A percentile compares a stretch with the other conserved stretches of the same genome.
Conservation (phyloP, 1,140 invertebrate genomes). For the Papilio aristodemus region DNA sequence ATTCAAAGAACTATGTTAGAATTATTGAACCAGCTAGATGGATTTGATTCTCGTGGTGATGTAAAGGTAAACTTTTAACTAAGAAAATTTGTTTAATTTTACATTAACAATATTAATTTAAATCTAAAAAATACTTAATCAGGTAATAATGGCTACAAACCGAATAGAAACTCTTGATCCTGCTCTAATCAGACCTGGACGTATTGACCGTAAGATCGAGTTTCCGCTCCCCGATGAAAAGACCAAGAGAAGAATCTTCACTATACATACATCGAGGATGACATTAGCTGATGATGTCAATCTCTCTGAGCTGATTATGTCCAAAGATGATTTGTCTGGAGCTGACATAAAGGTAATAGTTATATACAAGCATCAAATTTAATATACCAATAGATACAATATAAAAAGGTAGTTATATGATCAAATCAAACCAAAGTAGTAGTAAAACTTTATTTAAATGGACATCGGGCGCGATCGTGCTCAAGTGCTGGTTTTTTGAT, state of each 20-base stretch:
- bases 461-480: too few species aligned
- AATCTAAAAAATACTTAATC: slow-evolving; percentile 27
- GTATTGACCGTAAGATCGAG: slow-evolving; percentile 99
- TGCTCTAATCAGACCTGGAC: slow-evolving; percentile 97
- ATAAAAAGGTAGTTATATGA: too few species aligned
- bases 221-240: slow-evolving; percentile 99
- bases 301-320: slow-evolving; percentile 98
- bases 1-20: slow-evolving; percentile 99
- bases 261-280: slow-evolving; percentile 99
- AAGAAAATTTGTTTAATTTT: neutral
- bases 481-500: too few species aligned
- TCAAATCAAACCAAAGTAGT: too few species aligned
- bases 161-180: slow-evolving; percentile 99
- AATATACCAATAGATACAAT: too few species aligned
- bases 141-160: slow-evolving; percentile 99
- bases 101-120: too few species aligned
- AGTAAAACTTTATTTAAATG: too few species aligned
- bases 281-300: slow-evolving; percentile 98
- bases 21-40: slow-evolving; percentile 98
- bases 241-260: slow-evolving; percentile 98
- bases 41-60: slow-evolving; percentile 98
- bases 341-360: slow-evolving; percentile 90
- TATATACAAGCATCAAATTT: too few species aligned
- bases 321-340: slow-evolving; percentile 99
- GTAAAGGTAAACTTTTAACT: slow-evolving; percentile 86